Conservation (phyloP, 2,113 vertebrate species). For the Istiophorus platypterus region DNA sequence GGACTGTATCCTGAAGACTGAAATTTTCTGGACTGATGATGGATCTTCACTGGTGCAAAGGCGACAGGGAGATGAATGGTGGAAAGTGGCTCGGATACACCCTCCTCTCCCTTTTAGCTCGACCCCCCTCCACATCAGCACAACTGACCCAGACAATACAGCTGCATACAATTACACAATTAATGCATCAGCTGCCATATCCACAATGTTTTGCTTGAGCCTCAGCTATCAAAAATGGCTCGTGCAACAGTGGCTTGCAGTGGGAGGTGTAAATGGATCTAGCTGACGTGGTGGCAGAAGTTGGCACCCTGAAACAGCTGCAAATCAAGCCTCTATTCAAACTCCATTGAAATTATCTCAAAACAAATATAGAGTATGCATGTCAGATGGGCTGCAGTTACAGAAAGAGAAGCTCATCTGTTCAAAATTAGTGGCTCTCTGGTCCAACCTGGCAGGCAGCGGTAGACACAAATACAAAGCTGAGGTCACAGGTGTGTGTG, state of each 20-base stretch:
- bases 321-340: slow-evolving; percentile 55
- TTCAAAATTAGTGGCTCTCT: slow-evolving; percentile 55
- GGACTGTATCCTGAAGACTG: not conserved
- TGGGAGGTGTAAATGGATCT: slow-evolving; percentile 64
- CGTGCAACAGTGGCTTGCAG: slow-evolving; percentile 54
- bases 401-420: slow-evolving; percentile 64
- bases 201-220: slow-evolving; percentile 62
- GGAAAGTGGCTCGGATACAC: slow-evolving; percentile 36
- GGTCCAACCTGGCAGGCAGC: slow-evolving; percentile 31
- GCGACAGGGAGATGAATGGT: slow-evolving; percentile 49
- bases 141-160: slow-evolving; percentile 71
- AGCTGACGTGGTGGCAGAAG: slow-evolving; percentile 66
- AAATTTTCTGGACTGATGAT: slow-evolving; percentile 33
- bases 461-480: slow-evolving; percentile 49
- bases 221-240: slow-evolving; percentile 61
- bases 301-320: slow-evolving; percentile 61
- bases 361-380: slow-evolving; percentile 62
- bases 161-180: slow-evolving; percentile 77
- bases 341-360: slow-evolving; percentile 65
- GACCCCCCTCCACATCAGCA: slow-evolving; percentile 54
- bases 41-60: slow-evolving; percentile 36
- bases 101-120: slow-evolving; percentile 34
- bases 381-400: slow-evolving; percentile 55
- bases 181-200: slow-evolving; percentile 71
- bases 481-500: slow-evolving; percentile 61